Conservation (phyloP, 2,888 invertebrate genomes). For the Apamea monoglypha region DNA sequence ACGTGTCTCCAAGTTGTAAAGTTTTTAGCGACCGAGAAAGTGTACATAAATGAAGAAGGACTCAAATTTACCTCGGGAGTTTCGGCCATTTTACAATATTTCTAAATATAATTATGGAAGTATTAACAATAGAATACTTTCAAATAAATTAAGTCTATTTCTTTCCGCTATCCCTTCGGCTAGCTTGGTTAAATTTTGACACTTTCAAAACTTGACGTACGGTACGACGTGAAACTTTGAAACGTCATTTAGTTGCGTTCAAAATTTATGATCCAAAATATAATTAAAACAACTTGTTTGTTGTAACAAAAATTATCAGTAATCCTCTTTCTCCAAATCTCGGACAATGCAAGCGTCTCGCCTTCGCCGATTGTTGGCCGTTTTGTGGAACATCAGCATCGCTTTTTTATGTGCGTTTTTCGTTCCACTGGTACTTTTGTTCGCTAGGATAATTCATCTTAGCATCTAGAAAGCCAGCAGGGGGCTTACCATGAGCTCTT, state of each 20-base stretch:
- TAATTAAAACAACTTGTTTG: background rate
- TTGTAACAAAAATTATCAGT: too few relatives aligned
- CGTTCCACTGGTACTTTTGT: background rate
- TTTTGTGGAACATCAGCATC: background rate
- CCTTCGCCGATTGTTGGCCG: background rate
- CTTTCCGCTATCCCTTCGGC: conserved; percentile 4
- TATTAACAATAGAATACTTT: conserved; percentile 6
- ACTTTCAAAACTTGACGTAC: conserved; percentile 39
- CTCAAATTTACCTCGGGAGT: conserved; percentile 79
- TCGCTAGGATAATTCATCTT: too few relatives aligned
- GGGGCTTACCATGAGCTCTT: too few relatives aligned
- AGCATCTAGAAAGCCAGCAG: background rate
- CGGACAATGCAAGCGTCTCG: background rate
- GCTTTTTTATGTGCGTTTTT: background rate
- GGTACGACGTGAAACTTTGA: conserved; percentile 38
- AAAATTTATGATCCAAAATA: background rate
- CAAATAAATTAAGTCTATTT: background rate
- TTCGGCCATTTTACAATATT: conserved; percentile 76
- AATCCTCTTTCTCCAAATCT: background rate
- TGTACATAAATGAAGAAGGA: conserved; percentile 22
- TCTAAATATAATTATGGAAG: background rate
- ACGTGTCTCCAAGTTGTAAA: conserved; percentile 54
- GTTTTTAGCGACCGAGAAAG: conserved; percentile 4
- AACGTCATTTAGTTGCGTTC: conserved; percentile 58
- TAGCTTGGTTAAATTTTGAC: conserved; percentile 45